Evolutionary conservation across 2,888 invertebrate species (phyloP).

Genomic region (Danaus chrysippus): DNA sequence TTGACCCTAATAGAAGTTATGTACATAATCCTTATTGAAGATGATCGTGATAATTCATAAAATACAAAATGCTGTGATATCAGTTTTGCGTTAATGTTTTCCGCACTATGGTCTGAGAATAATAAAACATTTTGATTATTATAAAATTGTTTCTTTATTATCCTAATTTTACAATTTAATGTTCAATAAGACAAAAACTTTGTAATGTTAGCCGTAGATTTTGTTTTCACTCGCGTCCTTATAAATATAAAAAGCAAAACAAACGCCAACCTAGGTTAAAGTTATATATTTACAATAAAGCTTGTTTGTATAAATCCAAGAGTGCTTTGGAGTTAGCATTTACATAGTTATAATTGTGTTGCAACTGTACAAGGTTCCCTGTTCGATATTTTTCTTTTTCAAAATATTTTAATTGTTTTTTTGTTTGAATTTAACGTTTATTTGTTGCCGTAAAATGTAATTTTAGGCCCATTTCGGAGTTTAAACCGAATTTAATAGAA

Average conservation of each 20-base stretch:
- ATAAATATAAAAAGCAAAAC: constrained; percentile 58
- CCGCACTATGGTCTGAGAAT: constrained; percentile 25
- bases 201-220: constrained; percentile 11
- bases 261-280: constrained; percentile 70
- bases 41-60: constrained; percentile 53
- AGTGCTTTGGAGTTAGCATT: constrained; percentile 36
- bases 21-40: constrained; percentile 46
- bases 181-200: background rate
- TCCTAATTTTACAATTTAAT: background rate
- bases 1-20: constrained; percentile 27
- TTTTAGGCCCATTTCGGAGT: constrained; percentile 69
- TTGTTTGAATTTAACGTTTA: constrained; percentile 51
- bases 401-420: constrained; percentile 25
- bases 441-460: constrained; percentile 66
- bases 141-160: constrained; percentile 13
- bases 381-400: constrained; percentile 44
- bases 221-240: constrained; percentile 31
- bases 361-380: constrained; percentile 45
- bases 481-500: constrained; percentile 74
- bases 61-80: constrained; percentile 76
- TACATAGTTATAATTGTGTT: constrained; percentile 43
- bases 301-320: constrained; percentile 41
- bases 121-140: constrained; percentile 18
- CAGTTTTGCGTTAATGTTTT: constrained; percentile 59
- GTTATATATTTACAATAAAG: constrained; percentile 47